These are phyloP conservation scores for Propsilocerus akamusi DNA, from an alignment of 1,140 invertebrate genomes.

Conservation along the genomic window DNA sequence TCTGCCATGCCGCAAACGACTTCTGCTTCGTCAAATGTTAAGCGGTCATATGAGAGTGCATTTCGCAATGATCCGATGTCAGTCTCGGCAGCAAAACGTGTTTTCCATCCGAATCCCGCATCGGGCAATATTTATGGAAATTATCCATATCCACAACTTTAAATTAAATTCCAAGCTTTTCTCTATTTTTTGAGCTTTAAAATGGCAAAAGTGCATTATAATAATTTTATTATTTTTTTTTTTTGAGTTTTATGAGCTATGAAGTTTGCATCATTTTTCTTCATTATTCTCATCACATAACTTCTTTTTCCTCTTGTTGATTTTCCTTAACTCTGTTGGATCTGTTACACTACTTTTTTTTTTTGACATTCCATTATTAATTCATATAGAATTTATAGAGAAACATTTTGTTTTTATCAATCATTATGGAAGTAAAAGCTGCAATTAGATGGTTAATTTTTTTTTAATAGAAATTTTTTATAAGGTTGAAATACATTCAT, in stretches of 20 bases:
- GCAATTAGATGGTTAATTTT: too few species aligned
- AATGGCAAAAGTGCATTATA: neutral
- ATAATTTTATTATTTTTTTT: neutral
- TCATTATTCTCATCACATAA: neutral
- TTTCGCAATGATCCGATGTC: slow-evolving; percentile 18
- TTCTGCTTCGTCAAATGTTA: slow-evolving; percentile 15
- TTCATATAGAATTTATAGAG: neutral
- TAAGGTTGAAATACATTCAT: too few species aligned
- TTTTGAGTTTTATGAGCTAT: neutral
- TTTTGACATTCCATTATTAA: too few species aligned
- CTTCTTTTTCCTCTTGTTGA: neutral
- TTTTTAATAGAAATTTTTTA: too few species aligned
- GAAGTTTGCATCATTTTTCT: neutral
- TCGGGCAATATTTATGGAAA: neutral
- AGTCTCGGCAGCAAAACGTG: neutral
- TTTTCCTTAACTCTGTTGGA: too few species aligned
- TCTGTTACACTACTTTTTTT: too few species aligned
- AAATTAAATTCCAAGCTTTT: neutral
- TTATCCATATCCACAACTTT: neutral
- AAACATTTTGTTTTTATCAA: too few species aligned
- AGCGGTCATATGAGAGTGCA: slow-evolving; percentile 21
- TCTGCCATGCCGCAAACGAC: slow-evolving; percentile 9
- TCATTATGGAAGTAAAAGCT: too few species aligned
- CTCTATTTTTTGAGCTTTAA: neutral
- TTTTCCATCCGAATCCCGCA: neutral